These are phyloP conservation scores for Isoperla grammatica DNA, from an alignment of 2,888 invertebrate species.

Conservation along the genomic window DNA sequence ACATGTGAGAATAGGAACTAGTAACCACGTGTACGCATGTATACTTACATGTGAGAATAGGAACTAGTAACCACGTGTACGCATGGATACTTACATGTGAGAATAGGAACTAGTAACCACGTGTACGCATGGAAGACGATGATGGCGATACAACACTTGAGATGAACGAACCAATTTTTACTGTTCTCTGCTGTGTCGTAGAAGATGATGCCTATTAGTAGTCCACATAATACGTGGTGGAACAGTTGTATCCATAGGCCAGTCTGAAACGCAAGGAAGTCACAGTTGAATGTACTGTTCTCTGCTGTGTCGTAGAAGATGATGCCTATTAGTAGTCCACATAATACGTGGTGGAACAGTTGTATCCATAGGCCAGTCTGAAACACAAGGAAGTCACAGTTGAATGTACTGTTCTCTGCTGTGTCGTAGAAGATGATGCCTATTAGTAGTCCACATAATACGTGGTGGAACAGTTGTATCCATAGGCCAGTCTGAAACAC, in stretches of 20 bases:
- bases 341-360: constrained; percentile 55
- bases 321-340: constrained; percentile 52
- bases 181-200: constrained; percentile 59
- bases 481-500: constrained; percentile 41
- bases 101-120: constrained; percentile 62
- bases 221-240: constrained; percentile 57
- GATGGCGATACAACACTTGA: constrained; percentile 61
- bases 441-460: constrained; percentile 53
- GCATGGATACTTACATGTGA: constrained; percentile 58
- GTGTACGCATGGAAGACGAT: constrained; percentile 62
- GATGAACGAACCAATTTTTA: constrained; percentile 60
- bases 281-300: constrained; percentile 45
- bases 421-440: constrained; percentile 57
- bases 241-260: constrained; percentile 53
- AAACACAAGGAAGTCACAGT: constrained; percentile 8
- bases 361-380: constrained; percentile 50
- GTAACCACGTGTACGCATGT: too few species aligned
- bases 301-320: constrained; percentile 59
- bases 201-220: constrained; percentile 55
- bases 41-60: too few species aligned
- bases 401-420: constrained; percentile 52
- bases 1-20: too few species aligned
- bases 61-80: too few species aligned
- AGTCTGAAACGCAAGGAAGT: constrained; percentile 30
- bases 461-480: constrained; percentile 58